Percentiles rank a stretch among this genome's conserved stretches.
phyloP scores from a whole-genome alignment of 1,140 invertebrate genomes.

The Melipona quadrifasciata region DNA sequence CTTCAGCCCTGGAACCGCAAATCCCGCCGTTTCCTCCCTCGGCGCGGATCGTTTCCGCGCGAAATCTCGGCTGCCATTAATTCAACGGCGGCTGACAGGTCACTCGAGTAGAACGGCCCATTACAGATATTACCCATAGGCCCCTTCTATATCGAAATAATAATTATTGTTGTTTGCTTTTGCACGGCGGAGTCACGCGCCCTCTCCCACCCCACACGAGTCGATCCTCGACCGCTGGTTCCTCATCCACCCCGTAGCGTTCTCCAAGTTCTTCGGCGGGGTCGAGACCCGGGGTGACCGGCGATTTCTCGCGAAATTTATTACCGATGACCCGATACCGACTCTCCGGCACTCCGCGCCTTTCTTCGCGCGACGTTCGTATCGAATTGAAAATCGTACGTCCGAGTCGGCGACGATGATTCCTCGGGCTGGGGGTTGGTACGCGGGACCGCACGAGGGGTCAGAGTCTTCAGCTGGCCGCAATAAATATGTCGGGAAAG shows the following conservation, averaged over 20 bases:
- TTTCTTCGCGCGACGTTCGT: constrained; percentile 39
- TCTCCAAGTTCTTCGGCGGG: constrained; percentile 59
- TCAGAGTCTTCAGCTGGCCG: constrained; percentile 25
- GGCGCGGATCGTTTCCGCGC: constrained; percentile 58
- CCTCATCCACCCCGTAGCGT: constrained; percentile 39
- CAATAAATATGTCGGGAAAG: constrained; percentile 49
- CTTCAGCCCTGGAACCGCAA: not conserved
- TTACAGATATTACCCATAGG: constrained; percentile 76
- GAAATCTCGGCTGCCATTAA: constrained; percentile 80
- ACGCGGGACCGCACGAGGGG: constrained; percentile 12
- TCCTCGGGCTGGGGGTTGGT: constrained; percentile 48
- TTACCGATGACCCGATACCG: constrained; percentile 79
- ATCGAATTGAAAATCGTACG: constrained; percentile 58
- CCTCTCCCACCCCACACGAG: constrained; percentile 19
- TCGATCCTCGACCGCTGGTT: too few species aligned
- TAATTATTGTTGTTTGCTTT: constrained; percentile 82
- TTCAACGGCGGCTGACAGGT: constrained; percentile 76
- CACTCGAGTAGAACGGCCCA: constrained; percentile 79
- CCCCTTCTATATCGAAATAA: constrained; percentile 76
- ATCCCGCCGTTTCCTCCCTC: constrained; percentile 2
- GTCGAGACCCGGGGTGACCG: constrained; percentile 66
- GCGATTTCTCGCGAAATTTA: constrained; percentile 79
- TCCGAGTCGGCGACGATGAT: not conserved
- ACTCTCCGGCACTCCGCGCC: not conserved
- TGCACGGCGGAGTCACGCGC: constrained; percentile 37